phyloP scores from a whole-genome alignment of 2,113 vertebrate genomes.

The Ctenodactylus gundi region DNA sequence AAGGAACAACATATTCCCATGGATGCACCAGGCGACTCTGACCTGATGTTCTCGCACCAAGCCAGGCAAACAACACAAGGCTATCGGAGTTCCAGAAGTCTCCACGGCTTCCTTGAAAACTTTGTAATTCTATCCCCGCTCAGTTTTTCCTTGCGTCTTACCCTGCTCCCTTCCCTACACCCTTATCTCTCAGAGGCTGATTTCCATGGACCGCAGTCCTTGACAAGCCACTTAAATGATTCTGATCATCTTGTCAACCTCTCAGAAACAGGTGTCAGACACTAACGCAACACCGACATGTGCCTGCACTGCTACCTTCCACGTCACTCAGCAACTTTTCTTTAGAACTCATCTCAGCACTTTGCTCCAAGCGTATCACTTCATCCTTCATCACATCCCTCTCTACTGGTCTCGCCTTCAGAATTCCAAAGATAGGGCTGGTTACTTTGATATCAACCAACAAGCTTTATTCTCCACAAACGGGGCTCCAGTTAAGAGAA shows the following conservation, averaged over 20 bases:
- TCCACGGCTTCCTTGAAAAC: neutral
- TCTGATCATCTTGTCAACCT: neutral
- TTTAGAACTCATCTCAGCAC: neutral
- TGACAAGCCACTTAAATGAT: neutral
- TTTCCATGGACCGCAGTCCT: neutral
- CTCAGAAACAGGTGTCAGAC: neutral
- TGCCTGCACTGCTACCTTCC: neutral
- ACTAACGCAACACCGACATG: neutral
- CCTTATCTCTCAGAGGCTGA: neutral
- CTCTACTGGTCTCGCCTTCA: neutral
- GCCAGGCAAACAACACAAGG: neutral
- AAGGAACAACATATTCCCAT: neutral
- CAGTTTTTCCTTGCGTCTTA: neutral
- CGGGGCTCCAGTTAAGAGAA: neutral
- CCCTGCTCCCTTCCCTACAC: neutral
- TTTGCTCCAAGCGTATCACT: neutral
- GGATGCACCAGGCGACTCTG: no score
- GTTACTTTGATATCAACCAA: neutral
- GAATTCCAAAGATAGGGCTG: neutral
- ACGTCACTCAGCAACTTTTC: neutral
- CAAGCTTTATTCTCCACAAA: neutral
- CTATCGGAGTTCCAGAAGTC: neutral
- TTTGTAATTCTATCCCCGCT: neutral
- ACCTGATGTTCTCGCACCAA: neutral
- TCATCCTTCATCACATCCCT: neutral